These are phyloP conservation scores for Thalassophryne amazonica DNA, from an alignment of 2,797 vertebrate species.

Conservation along the genomic window DNA sequence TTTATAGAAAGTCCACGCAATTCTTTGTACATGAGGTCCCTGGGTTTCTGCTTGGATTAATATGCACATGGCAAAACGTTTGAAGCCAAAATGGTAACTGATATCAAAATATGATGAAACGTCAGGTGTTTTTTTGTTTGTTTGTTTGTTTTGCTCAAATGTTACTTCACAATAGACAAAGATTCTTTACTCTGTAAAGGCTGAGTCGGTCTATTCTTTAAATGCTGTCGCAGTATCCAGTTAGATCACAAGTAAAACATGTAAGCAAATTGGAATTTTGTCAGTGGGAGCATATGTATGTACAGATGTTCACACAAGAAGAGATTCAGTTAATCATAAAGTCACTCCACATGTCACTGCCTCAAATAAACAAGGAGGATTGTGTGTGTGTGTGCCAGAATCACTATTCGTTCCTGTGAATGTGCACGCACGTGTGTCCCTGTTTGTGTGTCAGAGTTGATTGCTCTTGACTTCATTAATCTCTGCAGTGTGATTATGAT, in stretches of 20 bases:
- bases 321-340: conserved; percentile 61
- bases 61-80: too few relatives aligned
- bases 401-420: conserved; percentile 32
- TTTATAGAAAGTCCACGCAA: too few relatives aligned
- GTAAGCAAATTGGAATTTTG: conserved; percentile 35
- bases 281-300: conserved; percentile 55
- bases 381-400: conserved; percentile 56
- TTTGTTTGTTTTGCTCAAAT: too few relatives aligned
- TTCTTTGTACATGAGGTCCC: too few relatives aligned
- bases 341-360: conserved; percentile 52
- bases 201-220: too few relatives aligned
- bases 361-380: conserved; percentile 48
- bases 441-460: conserved; percentile 71
- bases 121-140: too few relatives aligned
- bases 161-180: too few relatives aligned
- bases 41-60: too few relatives aligned
- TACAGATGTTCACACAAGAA: conserved; percentile 63
- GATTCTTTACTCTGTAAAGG: too few relatives aligned
- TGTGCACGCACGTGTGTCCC: conserved; percentile 27
- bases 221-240: too few relatives aligned
- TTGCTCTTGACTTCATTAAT: conserved; percentile 79
- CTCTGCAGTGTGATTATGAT: conserved; percentile 76
- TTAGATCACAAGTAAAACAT: conserved; percentile 25
- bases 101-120: too few relatives aligned
- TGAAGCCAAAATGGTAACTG: too few relatives aligned